Base-by-base conservation (phyloP, 1,140 invertebrate species). In the Trinorchestia longiramus region DNA sequence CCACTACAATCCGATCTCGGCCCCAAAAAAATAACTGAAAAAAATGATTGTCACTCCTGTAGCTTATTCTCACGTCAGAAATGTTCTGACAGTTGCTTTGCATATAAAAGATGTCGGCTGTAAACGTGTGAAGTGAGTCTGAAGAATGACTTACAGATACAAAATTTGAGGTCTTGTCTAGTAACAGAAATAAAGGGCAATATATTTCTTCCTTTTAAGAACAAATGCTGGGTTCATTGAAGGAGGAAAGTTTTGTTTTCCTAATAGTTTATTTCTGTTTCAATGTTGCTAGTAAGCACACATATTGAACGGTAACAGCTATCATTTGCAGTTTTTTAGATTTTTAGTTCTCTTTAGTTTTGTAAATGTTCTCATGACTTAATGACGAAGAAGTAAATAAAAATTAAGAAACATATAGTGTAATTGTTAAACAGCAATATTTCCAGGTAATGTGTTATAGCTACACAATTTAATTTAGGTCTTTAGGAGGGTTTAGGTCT, bases 51-150 rank as follows among this genome's bases (percentile, higher is more conserved):
- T 94, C 92, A 94, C 44, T 47, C 43, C 44, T 40, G 44, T 43
- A 45, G 92, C 44, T 94, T 44, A 94, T 94, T 94, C 43, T 94
- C 41, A n/a, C 43, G 43, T 94, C 43, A 94, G 43, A 94, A 94
- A 94, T 47, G 92, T 45, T 40, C 44, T 94, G 92, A 45, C 92
- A 94, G 92, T 94, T 40, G 92, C 92, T 94, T 94, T 94, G 92
- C 92, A 94, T 94, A 94, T 94, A 94, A 45, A 94, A 45, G 92
- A 94, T 45, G 92, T 47, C 44, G 92, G 92, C 43, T 45, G 92
- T 47, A n/a, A 94, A 94, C 92, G 92, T 94, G 92, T 45, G 92
- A 94, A 94, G 44, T 40, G 62, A 11, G 8, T 36, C 62, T 77
- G 62, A 36, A 23, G 62, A 77, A 36, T 77, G 62, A 77, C 62